These are phyloP conservation scores for Cerceris rybyensis DNA, from an alignment of 2,888 invertebrate genomes.

Conservation along the genomic window DNA sequence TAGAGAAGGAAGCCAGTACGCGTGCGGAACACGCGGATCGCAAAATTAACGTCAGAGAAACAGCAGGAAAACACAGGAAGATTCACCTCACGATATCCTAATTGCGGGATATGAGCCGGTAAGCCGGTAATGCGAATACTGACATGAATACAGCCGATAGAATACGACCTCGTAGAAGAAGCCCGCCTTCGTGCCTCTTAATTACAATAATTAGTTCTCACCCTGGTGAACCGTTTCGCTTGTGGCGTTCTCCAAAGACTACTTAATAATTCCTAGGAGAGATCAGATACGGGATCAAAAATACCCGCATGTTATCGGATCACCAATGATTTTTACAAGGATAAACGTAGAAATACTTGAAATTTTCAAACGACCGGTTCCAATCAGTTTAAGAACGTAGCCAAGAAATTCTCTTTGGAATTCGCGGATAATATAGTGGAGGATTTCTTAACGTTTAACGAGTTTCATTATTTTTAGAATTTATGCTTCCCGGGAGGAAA, in stretches of 20 bases:
- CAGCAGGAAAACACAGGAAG: slow-evolving; percentile 24
- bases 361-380: background rate
- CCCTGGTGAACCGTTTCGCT: slow-evolving; percentile 16
- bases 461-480: too few species aligned
- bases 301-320: slow-evolving; percentile 15
- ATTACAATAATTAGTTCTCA: slow-evolving; percentile 63
- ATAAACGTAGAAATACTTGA: background rate
- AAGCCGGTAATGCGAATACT: slow-evolving; percentile 32
- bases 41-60: slow-evolving; percentile 19
- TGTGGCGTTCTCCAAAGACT: background rate
- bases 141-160: slow-evolving; percentile 29
- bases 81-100: slow-evolving; percentile 40
- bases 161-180: slow-evolving; percentile 29
- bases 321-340: background rate
- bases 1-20: background rate
- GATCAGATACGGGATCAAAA: slow-evolving; percentile 2
- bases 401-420: background rate
- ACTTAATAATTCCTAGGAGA: slow-evolving; percentile 19
- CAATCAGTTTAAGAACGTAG: too few species aligned
- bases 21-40: slow-evolving; percentile 8
- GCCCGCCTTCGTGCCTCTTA: slow-evolving; percentile 45
- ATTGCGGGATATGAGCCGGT: slow-evolving; percentile 38
- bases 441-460: background rate
- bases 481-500: background rate
- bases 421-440: background rate